phyloP scores from a whole-genome alignment of 2,888 invertebrate species.

The Dexiosoma caninum region DNA sequence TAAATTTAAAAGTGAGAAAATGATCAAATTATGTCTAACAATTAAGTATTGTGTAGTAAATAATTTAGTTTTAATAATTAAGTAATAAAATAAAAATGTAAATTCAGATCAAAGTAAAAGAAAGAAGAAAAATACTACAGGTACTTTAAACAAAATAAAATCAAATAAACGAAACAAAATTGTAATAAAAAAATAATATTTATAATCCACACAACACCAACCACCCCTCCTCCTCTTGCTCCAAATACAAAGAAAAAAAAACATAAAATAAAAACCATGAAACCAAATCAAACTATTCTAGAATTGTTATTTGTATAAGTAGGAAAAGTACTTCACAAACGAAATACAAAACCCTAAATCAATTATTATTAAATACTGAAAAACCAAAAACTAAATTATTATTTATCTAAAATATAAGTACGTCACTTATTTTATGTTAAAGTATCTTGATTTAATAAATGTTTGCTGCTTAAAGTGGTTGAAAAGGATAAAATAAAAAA shows the following conservation, averaged over 20 bases:
- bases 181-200: slow-evolving; percentile 11
- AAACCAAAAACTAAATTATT: slow-evolving; percentile 20
- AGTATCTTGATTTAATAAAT: slow-evolving; percentile 33
- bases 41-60: slow-evolving; percentile 4
- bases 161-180: neutral
- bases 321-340: slow-evolving; percentile 34
- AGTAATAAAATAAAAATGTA: slow-evolving; percentile 21
- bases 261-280: slow-evolving; percentile 17
- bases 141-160: slow-evolving; percentile 38
- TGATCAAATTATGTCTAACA: slow-evolving; percentile 47
- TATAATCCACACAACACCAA: slow-evolving; percentile 17
- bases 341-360: slow-evolving; percentile 37
- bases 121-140: slow-evolving; percentile 41
- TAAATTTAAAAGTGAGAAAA: slow-evolving; percentile 4
- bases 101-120: slow-evolving; percentile 44
- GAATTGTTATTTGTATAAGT: slow-evolving; percentile 45
- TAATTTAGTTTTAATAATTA: neutral
- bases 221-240: neutral
- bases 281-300: slow-evolving; percentile 46
- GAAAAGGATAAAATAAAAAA: slow-evolving; percentile 38
- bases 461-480: slow-evolving; percentile 58
- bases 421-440: slow-evolving; percentile 37
- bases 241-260: slow-evolving; percentile 14
- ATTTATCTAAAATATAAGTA: slow-evolving; percentile 33
- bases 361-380: slow-evolving; percentile 50